Evolutionary conservation across 2,888 invertebrate species (phyloP), one percentile per base, ranked within the genome.

Genomic region (Helleia helle): DNA sequence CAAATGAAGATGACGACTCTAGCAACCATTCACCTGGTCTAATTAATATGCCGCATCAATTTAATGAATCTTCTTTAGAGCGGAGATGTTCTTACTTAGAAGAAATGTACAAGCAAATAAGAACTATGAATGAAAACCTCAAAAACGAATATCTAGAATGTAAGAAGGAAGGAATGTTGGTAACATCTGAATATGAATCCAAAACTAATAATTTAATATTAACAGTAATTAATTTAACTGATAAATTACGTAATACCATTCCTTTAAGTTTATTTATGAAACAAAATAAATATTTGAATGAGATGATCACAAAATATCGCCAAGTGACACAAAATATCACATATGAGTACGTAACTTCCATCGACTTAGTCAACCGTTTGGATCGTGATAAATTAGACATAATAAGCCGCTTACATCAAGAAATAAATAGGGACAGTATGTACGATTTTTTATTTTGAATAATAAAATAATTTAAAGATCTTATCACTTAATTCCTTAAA

Each of bases 261-360:
- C 72, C 86, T 31, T 55, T 72, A 8, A 70, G 83, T 2, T 52
- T 77, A 18, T 86, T 87, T 61, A 76, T 83, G 59, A 86, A 88
- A 52, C 70, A 88, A 51, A 86, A 87, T 60, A 69, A 72, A 30
- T 69, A 76, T 37, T 67, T 88, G 28, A 86, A 86, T 46, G 80
- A 87, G 41, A 54, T 74, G n/a, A 63, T 71, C 2, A 56, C 79
- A 11, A 89, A 90, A 56, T 85, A 88, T 50, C 68, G 88, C 52
- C 71, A 71, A 48, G 41, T 76, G 9, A 38, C 86, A n/a, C 65
- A 75, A 46, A 38, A 44, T 5, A 58, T 63, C 24, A 46, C 68
- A 3, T 62, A 56, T 13, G 59, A 57, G 18, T 62, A 60, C 41
- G 54, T 51, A 3, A 49, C 59, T 28, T 44, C 55, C 1, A n/a